Percentiles rank a stretch among this genome's conserved stretches.
Conservation (phyloP, 2,797 vertebrate species). For the Hapalemur alaotrensis region DNA sequence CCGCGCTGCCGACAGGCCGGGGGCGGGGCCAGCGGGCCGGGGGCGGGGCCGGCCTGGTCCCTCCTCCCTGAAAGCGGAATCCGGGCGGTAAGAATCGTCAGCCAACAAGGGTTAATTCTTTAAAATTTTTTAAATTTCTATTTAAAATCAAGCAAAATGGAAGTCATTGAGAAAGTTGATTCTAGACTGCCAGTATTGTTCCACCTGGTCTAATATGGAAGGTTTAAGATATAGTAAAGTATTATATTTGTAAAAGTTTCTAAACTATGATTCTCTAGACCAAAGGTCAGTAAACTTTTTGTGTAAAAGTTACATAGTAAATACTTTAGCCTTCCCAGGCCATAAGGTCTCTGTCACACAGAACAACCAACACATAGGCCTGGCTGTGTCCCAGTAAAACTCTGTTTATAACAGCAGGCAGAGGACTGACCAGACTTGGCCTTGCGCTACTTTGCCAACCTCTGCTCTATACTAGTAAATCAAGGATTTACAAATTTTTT, state of each 20-base stretch:
- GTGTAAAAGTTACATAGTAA: neutral
- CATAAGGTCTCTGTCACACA: neutral
- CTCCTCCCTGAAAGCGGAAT: neutral
- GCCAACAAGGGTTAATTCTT: neutral
- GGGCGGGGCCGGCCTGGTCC: neutral
- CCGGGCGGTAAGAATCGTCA: neutral
- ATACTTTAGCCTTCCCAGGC: neutral
- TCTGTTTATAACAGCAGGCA: neutral
- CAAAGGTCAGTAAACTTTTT: neutral
- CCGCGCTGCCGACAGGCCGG: too few species aligned
- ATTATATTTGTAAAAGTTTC: conserved; percentile 18
- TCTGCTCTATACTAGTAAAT: neutral
- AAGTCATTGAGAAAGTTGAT: neutral
- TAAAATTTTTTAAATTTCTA: neutral
- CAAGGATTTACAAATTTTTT: neutral
- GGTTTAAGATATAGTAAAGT: neutral
- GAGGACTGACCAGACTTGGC: neutral
- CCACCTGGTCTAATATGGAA: neutral
- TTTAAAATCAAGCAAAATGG: neutral
- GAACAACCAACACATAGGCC: neutral
- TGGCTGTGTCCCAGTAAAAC: neutral
- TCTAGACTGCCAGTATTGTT: neutral
- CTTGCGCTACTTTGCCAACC: neutral
- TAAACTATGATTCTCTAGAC: neutral
- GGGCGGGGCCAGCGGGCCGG: neutral